phyloP scores from a whole-genome alignment of 2,888 invertebrate genomes.

The Pristionchus entomophagus region DNA sequence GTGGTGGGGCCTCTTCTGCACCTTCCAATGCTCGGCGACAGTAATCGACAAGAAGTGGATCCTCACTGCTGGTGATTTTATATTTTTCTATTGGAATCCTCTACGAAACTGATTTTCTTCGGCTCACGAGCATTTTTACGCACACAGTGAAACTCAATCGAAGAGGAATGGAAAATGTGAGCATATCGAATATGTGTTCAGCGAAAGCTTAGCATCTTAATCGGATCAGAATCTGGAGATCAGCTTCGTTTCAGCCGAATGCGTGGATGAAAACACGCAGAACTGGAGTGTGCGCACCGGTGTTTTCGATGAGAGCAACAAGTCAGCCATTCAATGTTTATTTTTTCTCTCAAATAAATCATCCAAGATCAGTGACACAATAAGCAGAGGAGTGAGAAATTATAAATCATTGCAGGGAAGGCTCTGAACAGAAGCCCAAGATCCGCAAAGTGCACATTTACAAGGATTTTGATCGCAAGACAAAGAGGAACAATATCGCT shows the following conservation, averaged over 20 bases:
- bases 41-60: slow-evolving; percentile 19
- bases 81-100: too few relatives aligned
- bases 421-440: slow-evolving; percentile 15
- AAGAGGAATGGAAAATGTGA: not conserved
- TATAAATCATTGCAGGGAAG: slow-evolving; percentile 21
- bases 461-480: slow-evolving; percentile 6
- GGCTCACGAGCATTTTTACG: not conserved
- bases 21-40: not conserved
- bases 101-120: too few relatives aligned
- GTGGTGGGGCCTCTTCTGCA: slow-evolving; percentile 16
- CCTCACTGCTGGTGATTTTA: not conserved
- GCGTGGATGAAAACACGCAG: not conserved
- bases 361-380: too few relatives aligned
- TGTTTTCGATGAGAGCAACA: not conserved
- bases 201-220: not conserved
- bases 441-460: not conserved
- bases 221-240: too few relatives aligned
- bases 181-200: too few relatives aligned
- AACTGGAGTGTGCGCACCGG: slow-evolving; percentile 9
- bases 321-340: not conserved
- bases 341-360: not conserved
- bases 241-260: slow-evolving; percentile 4
- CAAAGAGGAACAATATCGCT: slow-evolving; percentile 8
- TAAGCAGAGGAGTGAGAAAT: too few relatives aligned
- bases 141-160: not conserved